A percentile compares a stretch with the other conserved stretches of the same genome.
Conservation (phyloP, 2,113 vertebrate species). For the Furnarius figulus region DNA sequence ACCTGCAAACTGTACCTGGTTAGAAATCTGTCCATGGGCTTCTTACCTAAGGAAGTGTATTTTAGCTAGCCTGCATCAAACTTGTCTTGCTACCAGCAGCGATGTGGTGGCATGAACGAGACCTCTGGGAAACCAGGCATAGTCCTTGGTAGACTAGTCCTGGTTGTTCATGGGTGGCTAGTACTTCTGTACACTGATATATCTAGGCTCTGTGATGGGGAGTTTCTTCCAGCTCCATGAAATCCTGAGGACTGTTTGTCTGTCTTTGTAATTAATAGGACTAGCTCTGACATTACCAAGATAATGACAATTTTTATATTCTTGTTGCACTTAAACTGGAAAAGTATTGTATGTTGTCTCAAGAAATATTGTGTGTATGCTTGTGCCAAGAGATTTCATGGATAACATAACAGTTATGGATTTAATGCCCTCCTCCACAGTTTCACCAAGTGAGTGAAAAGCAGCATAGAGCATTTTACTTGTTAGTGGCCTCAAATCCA, state of each 20-base stretch:
- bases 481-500: background rate
- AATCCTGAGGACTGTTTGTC: background rate
- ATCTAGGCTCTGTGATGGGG: background rate
- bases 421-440: background rate
- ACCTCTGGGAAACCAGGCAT: background rate
- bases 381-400: background rate
- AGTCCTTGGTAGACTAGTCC: background rate
- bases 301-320: background rate
- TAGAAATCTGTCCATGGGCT: background rate
- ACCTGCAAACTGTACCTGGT: background rate
- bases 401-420: background rate
- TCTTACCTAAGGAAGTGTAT: background rate
- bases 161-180: background rate
- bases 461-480: background rate
- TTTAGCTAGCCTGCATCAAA: background rate
- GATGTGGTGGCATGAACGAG: rapidly evolving
- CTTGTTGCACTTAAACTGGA: background rate
- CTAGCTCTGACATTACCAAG: background rate
- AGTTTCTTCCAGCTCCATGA: background rate
- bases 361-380: background rate
- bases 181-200: background rate
- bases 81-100: background rate
- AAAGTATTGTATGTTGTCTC: background rate
- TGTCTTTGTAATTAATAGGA: background rate
- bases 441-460: background rate